Percentiles rank a stretch among this genome's conserved stretches.
Evolutionary conservation across 2,113 vertebrate genomes (phyloP).

Genomic region (Sphyrna mokarran): DNA sequence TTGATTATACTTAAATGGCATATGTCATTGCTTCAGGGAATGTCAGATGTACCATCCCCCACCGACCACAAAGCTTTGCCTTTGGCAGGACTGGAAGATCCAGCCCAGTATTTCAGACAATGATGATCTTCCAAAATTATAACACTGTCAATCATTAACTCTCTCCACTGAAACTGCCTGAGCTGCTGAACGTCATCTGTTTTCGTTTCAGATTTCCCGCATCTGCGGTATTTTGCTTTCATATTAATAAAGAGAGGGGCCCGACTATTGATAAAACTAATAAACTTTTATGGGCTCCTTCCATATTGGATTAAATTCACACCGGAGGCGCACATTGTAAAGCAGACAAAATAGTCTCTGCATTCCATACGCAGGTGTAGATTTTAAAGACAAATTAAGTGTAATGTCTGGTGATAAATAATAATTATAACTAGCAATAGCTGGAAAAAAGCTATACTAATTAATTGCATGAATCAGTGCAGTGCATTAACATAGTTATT

Average conservation of each 20-base stretch:
- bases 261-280: not conserved
- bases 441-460: not conserved
- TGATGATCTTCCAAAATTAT: too few species aligned
- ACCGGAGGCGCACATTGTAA: not conserved
- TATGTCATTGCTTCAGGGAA: too few species aligned
- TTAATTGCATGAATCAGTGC: not conserved
- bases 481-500: not conserved
- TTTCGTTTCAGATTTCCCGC: not conserved
- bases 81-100: too few species aligned
- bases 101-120: too few species aligned
- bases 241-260: not conserved
- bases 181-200: not conserved
- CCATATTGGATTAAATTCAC: not conserved
- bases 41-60: too few species aligned
- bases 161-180: not conserved
- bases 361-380: not conserved
- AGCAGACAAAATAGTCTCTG: not conserved
- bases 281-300: not conserved
- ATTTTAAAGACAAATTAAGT: not conserved
- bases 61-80: too few species aligned
- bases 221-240: not conserved
- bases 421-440: not conserved
- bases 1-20: too few species aligned
- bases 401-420: not conserved
- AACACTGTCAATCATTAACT: too few species aligned